Base-by-base conservation (phyloP, 2,888 invertebrate genomes). In the Latrodectus elegans region DNA sequence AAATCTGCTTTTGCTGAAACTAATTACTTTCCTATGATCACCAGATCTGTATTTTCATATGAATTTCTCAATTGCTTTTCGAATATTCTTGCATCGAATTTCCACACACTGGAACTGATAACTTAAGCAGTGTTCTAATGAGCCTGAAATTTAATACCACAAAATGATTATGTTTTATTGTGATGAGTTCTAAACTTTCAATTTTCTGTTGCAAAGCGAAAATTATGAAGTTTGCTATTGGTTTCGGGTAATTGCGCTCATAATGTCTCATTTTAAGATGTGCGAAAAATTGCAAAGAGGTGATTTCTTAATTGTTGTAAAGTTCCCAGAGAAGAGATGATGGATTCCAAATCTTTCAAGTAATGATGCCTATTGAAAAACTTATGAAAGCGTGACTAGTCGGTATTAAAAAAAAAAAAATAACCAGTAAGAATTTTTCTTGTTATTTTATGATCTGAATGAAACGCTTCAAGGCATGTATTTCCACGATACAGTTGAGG, bases 401-500 rank as follows among this genome's bases (percentile, higher is more conserved):
- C 70, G 15, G 17, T 55, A 38, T 17, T 38, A 10, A 38, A 70
- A 38, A 76, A 10, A 38, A 70, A 38, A 76, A 71, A 71, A 65
- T 26, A 53, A 14, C 15, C 64, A 38, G 1, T 4, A 49, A 52
- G 71, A 74, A 86, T 76, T 71, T 71, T 80, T 73, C 17, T 86
- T 80, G 80, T 86, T 86, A 86, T 76, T 80, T 64, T 71, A 65
- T 52, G 70, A 71, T 55, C 74, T 79, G 73, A 74, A 79, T 78
- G 38, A 79, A 75, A 73, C 70, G 80, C 80, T 70, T 64, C 52
- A 71, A 71, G 78, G 85, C 75, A 75, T 22, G 52, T 65, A 1
- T 38, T 6, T 74, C 71, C 75, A 80, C 85, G 85, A 53, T 75
- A 80, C 80, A 72, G 71, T 38, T 38, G 52, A 51, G 65, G 74